phyloP scores from a whole-genome alignment of 64 coral and sea anemone genomes.

The Montipora foliosa region DNA sequence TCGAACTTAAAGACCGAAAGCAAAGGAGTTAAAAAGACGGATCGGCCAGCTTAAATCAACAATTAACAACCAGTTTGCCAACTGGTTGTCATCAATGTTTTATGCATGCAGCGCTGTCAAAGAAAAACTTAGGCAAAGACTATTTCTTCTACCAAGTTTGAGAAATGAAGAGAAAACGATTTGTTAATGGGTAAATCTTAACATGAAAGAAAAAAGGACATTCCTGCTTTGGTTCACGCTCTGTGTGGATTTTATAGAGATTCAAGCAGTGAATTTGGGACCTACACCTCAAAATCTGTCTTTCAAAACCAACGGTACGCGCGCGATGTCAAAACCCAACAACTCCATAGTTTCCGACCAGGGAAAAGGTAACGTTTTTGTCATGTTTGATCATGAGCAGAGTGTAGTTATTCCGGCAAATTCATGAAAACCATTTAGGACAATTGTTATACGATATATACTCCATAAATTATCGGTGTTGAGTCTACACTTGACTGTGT shows the following conservation, averaged over 20 bases:
- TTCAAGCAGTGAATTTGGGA: background rate
- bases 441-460: too few relatives aligned
- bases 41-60: background rate
- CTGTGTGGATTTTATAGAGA: background rate
- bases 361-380: background rate
- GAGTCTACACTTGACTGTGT: too few relatives aligned
- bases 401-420: background rate
- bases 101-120: background rate
- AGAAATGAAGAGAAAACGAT: conserved; percentile 8
- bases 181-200: background rate
- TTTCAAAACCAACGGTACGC: background rate
- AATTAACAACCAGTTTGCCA: conserved; percentile 21
- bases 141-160: background rate
- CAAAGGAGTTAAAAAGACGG: background rate
- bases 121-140: background rate
- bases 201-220: background rate
- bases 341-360: background rate
- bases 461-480: too few relatives aligned
- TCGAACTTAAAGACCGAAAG: background rate
- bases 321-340: background rate
- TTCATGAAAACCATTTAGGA: too few relatives aligned
- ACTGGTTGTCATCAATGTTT: conserved; percentile 43
- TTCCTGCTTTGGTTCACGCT: background rate
- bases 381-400: background rate
- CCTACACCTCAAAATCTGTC: background rate